Conservation (phyloP, 2,888 invertebrate species). For the Autographa pulchrina region DNA sequence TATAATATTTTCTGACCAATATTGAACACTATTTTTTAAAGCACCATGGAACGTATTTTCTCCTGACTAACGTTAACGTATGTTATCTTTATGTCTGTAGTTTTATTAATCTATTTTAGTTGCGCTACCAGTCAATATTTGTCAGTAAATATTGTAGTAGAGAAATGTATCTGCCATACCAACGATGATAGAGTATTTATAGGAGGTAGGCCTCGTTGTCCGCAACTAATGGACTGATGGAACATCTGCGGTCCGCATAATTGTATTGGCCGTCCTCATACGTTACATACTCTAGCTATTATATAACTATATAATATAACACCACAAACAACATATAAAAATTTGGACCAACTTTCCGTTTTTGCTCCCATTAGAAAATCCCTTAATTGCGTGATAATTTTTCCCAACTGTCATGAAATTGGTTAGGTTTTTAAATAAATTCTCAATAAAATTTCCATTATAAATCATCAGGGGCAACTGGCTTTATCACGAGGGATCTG, state of each 20-base stretch:
- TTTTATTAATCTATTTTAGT: no score
- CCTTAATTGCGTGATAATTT: conserved; percentile 62
- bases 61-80: no score
- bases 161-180: conserved; percentile 12
- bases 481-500: conserved; percentile 42
- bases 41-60: no score
- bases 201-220: conserved; percentile 19
- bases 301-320: conserved; percentile 19
- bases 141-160: neutral
- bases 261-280: conserved; percentile 36
- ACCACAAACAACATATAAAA: conserved; percentile 25
- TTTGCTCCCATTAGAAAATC: conserved; percentile 49
- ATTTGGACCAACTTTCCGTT: conserved; percentile 45
- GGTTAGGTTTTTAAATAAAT: conserved; percentile 53
- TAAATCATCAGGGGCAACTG: conserved; percentile 60
- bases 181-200: conserved; percentile 16
- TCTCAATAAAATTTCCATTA: conserved; percentile 58
- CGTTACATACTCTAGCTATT: conserved; percentile 6
- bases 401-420: conserved; percentile 52
- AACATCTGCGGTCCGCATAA: conserved; percentile 53
- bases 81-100: no score
- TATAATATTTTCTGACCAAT: no score
- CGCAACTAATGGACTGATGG: conserved; percentile 43
- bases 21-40: no score
- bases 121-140: neutral